Conservation (phyloP, 2,797 vertebrate species). For the Sitta carolinensis region DNA sequence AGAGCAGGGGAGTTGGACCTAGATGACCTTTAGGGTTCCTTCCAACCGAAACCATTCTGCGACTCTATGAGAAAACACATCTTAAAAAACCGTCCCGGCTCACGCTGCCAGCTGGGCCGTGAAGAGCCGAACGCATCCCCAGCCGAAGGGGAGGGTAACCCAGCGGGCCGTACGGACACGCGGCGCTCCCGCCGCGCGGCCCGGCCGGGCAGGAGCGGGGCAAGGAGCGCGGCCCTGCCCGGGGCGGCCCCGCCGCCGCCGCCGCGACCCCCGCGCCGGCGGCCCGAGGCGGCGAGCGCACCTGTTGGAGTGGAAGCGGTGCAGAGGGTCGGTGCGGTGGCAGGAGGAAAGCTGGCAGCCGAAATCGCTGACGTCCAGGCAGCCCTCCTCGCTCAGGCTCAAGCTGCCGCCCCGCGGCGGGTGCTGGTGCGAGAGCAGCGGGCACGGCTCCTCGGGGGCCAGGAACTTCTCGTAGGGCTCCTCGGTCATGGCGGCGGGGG, state of each 20-base stretch:
- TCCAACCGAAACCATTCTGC: neutral
- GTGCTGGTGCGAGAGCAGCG: constrained; percentile 84
- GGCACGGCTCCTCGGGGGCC: constrained; percentile 92
- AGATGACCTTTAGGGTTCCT: neutral
- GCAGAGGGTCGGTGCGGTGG: constrained; percentile 94
- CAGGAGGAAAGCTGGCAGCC: constrained; percentile 95
- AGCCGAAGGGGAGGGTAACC: accelerated
- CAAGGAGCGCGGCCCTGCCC: neutral
- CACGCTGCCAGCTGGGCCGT: accelerated
- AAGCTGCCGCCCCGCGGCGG: constrained; percentile 86
- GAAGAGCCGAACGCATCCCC: accelerated
- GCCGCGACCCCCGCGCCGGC: neutral
- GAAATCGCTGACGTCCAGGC: constrained; percentile 93
- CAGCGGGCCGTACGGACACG: neutral
- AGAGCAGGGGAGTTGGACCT: neutral
- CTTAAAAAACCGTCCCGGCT: neutral
- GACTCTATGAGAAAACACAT: neutral
- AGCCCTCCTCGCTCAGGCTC: constrained; percentile 86
- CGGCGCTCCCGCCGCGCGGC: accelerated
- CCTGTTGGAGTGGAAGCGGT: constrained; percentile 94
- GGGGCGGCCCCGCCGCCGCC: neutral
- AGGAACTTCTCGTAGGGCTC: constrained; percentile 94
- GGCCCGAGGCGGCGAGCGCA: neutral
- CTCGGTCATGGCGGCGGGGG: constrained; percentile 82
- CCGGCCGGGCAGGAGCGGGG: neutral